Conservation (phyloP, 2,797 vertebrate genomes). For the Cyprinella venusta region DNA sequence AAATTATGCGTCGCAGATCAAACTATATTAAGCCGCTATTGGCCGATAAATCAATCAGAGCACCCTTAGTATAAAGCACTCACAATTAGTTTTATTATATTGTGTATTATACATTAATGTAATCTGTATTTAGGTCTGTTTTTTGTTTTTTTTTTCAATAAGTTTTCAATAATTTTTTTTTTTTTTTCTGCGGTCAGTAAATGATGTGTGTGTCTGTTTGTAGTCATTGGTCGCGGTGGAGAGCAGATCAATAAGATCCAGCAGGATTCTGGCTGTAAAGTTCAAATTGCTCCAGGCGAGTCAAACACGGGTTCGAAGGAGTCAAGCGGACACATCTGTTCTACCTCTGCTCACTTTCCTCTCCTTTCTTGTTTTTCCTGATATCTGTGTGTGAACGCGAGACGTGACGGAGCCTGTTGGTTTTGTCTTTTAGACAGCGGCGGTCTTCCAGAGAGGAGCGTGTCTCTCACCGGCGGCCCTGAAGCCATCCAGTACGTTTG, state of each 20-base stretch:
- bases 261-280: conserved; percentile 94
- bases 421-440: conserved; percentile 81
- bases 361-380: not conserved
- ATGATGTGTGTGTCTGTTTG: conserved; percentile 1
- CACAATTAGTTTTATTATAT: not conserved
- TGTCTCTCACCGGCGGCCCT: conserved; percentile 88
- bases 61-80: not conserved
- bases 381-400: not conserved
- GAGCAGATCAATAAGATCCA: conserved; percentile 97
- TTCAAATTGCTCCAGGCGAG: conserved; percentile 93
- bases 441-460: conserved; percentile 86
- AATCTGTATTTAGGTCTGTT: not conserved
- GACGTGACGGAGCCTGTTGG: not conserved
- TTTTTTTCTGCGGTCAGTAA: not conserved
- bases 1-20: not conserved
- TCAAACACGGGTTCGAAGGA: not conserved
- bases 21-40: not conserved
- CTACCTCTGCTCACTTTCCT: not conserved
- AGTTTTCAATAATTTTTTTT: not conserved
- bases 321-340: not conserved
- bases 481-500: conserved; percentile 84
- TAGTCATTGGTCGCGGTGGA: conserved; percentile 92
- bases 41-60: not conserved
- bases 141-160: not conserved
- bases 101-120: not conserved